phyloP scores from a whole-genome alignment of 2,797 vertebrate genomes.

The Epinephelus awoara region DNA sequence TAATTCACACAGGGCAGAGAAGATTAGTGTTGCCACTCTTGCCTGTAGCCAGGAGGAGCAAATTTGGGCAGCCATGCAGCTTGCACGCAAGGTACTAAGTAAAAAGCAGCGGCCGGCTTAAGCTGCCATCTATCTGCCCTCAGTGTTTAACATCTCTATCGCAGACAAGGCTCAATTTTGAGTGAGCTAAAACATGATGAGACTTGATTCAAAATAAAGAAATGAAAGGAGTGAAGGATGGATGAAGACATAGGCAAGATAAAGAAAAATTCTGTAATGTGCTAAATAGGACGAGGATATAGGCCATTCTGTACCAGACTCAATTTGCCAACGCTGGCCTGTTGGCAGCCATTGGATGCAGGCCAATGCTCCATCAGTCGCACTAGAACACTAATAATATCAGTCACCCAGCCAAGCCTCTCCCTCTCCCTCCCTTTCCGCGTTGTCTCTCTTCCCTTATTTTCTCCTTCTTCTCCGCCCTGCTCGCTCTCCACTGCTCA shows the following conservation, averaged over 20 bases:
- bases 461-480: conserved; percentile 50
- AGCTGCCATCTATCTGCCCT: conserved; percentile 3
- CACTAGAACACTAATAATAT: conserved; percentile 72
- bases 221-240: conserved; percentile 1
- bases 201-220: conserved; percentile 14
- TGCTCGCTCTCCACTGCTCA: conserved; percentile 43
- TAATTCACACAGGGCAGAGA: conserved; percentile 71
- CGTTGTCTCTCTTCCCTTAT: conserved; percentile 52
- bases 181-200: background rate
- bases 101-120: conserved; percentile 10
- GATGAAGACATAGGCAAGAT: conserved; percentile 34
- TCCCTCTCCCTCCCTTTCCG: conserved; percentile 8
- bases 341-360: conserved; percentile 72
- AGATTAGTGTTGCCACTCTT: conserved; percentile 52
- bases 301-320: conserved; percentile 77
- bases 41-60: conserved; percentile 43
- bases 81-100: conserved; percentile 47
- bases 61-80: conserved; percentile 69
- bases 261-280: conserved; percentile 52
- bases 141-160: background rate
- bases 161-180: conserved; percentile 1
- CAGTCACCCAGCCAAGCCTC: conserved; percentile 56
- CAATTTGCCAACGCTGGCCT: conserved; percentile 64
- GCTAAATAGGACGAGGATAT: conserved; percentile 77
- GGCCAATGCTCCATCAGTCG: conserved; percentile 73